A percentile compares a stretch with the other conserved stretches of the same genome.
Evolutionary conservation across 2,797 vertebrate species (phyloP).

Genomic region (Sebastes itinus): DNA sequence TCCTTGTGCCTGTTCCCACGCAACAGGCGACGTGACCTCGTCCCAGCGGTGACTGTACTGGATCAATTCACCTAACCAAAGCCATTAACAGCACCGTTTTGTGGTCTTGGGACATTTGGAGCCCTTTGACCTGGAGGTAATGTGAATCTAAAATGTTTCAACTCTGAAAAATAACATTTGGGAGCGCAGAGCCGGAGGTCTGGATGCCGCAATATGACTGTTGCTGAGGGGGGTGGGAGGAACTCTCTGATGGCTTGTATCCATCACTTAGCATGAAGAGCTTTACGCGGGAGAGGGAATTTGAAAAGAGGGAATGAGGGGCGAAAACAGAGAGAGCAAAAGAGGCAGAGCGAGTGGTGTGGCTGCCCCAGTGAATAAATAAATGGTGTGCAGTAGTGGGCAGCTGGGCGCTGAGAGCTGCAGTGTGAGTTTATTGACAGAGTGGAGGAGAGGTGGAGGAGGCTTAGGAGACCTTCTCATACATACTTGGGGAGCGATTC

Average conservation of each 20-base stretch:
- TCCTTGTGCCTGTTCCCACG: conserved; percentile 47
- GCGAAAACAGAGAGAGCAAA: conserved; percentile 20
- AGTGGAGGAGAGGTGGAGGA: conserved; percentile 60
- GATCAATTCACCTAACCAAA: conserved; percentile 53
- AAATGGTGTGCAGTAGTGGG: conserved; percentile 74
- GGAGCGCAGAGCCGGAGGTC: conserved; percentile 27
- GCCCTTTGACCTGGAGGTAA: conserved; percentile 60
- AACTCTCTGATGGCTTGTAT: conserved; percentile 47
- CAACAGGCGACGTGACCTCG: conserved; percentile 28
- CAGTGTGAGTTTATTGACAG: conserved; percentile 80
- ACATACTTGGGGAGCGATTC: conserved; percentile 52
- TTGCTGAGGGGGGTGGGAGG: background rate
- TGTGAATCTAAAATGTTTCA: conserved; percentile 56
- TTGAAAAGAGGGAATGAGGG: conserved; percentile 31
- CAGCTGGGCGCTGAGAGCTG: conserved; percentile 74
- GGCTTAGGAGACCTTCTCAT: conserved; percentile 52
- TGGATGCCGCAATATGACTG: conserved; percentile 43
- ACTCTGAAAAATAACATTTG: conserved; percentile 56
- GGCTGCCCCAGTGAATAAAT: conserved; percentile 75
- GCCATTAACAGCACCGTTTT: conserved; percentile 33
- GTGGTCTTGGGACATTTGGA: conserved; percentile 62
- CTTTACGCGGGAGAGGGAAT: conserved; percentile 39
- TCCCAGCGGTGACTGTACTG: conserved; percentile 27
- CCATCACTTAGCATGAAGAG: conserved; percentile 56
- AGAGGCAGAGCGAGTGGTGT: conserved; percentile 43